phyloP scores from a whole-genome alignment of 1,140 invertebrate species.

The Neodiprion fabricii region DNA sequence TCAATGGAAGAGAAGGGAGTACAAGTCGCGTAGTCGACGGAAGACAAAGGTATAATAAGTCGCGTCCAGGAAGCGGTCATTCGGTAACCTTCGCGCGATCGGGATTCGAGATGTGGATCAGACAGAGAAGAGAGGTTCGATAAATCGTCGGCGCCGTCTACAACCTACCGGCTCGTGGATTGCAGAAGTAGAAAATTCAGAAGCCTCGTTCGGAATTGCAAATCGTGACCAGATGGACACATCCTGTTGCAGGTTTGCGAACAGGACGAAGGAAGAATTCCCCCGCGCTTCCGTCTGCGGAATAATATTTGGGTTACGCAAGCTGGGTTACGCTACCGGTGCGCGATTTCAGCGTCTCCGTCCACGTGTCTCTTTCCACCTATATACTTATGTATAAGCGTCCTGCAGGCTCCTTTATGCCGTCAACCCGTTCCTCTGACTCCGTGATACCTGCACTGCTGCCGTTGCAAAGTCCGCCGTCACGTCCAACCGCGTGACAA shows the following conservation, averaged over 20 bases:
- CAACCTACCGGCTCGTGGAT: not conserved
- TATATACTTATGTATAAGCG: no score
- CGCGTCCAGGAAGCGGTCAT: not conserved
- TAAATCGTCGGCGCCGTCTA: slow-evolving; percentile 9
- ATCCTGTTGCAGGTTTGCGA: not conserved
- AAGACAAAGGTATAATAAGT: not conserved
- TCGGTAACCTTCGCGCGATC: not conserved
- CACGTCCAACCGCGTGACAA: slow-evolving; percentile 1
- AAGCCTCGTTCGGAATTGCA: slow-evolving; percentile 38
- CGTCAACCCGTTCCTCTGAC: no score
- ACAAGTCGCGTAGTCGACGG: not conserved
- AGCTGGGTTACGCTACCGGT: not conserved
- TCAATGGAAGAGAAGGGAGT: no score
- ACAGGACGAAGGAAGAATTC: not conserved
- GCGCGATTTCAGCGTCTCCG: no score
- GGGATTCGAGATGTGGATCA: not conserved
- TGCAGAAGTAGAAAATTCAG: not conserved
- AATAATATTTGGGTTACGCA: slow-evolving; percentile 42
- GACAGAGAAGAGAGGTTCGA: not conserved
- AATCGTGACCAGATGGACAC: slow-evolving; percentile 39
- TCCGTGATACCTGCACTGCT: no score
- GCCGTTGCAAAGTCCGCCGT: not conserved
- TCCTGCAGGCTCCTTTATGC: no score
- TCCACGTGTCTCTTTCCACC: no score
- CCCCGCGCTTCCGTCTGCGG: slow-evolving; percentile 12